Conservation (phyloP, 2,113 vertebrate genomes). For the Megaleporinus macrocephalus region DNA sequence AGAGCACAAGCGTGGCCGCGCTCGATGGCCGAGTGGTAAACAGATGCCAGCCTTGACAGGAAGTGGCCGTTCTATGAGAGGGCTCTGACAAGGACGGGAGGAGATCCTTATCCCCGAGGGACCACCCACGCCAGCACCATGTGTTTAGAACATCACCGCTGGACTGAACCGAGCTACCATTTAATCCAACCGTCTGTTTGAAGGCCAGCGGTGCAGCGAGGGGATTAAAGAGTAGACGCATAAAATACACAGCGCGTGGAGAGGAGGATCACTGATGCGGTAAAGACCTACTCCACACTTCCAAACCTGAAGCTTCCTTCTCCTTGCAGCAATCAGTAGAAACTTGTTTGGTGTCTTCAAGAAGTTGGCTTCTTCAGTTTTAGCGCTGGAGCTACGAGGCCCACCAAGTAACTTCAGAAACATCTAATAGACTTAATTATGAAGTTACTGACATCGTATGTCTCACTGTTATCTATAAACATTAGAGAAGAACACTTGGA, state of each 20-base stretch:
- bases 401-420: too few relatives aligned
- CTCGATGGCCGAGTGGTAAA: slow-evolving; percentile 34
- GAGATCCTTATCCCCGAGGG: slow-evolving; percentile 1
- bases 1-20: background rate
- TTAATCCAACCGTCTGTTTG: slow-evolving; percentile 1
- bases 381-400: too few relatives aligned
- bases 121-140: background rate
- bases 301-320: too few relatives aligned
- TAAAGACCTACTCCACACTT: too few relatives aligned
- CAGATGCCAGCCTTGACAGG: slow-evolving; percentile 27
- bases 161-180: background rate
- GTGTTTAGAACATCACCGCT: background rate
- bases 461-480: too few relatives aligned
- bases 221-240: slow-evolving; percentile 9
- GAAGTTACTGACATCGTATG: too few relatives aligned
- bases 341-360: too few relatives aligned
- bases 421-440: too few relatives aligned
- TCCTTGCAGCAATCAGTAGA: too few relatives aligned
- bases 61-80: slow-evolving; percentile 28
- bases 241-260: background rate
- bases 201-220: background rate
- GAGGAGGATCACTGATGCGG: background rate
- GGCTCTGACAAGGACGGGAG: slow-evolving; percentile 8
- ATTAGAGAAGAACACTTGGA: too few relatives aligned
- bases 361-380: too few relatives aligned